phyloP scores from a whole-genome alignment of 1,140 invertebrate species.

The Doryteuthis pealeii region DNA sequence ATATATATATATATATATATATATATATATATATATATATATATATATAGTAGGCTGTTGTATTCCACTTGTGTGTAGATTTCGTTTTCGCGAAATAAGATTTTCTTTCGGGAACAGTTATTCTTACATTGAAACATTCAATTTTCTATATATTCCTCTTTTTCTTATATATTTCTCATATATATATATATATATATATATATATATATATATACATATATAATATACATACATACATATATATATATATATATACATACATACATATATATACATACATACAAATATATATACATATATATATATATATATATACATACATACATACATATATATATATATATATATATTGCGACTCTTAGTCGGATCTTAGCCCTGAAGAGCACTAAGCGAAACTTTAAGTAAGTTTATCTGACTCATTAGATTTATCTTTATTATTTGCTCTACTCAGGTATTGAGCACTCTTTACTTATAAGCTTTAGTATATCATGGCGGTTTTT shows the following conservation, averaged over 20 bases:
- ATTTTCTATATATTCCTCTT: not conserved
- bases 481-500: too few relatives aligned
- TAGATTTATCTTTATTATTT: too few relatives aligned
- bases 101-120: not conserved
- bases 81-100: too few relatives aligned
- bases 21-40: not conserved
- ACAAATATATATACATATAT: not conserved
- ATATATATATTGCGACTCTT: slow-evolving; percentile 10
- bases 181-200: not conserved
- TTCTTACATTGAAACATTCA: not conserved
- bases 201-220: not conserved
- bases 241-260: not conserved
- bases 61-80: too few relatives aligned
- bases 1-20: not conserved
- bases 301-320: not conserved
- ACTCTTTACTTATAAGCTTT: too few relatives aligned
- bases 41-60: not conserved
- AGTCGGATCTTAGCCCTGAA: too few relatives aligned
- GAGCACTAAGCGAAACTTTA: too few relatives aligned
- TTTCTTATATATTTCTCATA: not conserved
- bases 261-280: not conserved
- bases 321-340: not conserved
- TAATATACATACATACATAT: not conserved
- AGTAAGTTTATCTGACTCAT: too few relatives aligned
- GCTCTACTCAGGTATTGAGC: too few relatives aligned